Base-by-base conservation (phyloP, 2,888 invertebrate species). In the Yponomeuta evonymella region DNA sequence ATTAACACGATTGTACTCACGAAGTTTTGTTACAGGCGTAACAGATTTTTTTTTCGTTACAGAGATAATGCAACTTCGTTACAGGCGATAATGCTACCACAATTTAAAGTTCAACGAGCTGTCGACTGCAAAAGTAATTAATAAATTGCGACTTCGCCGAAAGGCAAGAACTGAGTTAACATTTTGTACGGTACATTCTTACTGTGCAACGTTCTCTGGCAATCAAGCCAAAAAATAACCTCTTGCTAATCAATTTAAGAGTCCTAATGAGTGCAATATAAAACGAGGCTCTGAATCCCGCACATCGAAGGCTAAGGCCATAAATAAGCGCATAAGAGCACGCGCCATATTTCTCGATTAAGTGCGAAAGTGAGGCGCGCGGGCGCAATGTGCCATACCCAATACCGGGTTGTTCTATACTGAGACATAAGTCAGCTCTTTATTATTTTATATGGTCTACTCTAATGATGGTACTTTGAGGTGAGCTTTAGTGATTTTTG, bases 301-400 rank as follows among this genome's bases (percentile, higher is more conserved):
- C 62, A 68, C 74, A 80, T 79, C 78, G 82, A 81, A 83, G 84
- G 84, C 81, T 81, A 78, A 73, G 75, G 86, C 80, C 84, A 90
- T 91, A 90, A 91, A 91, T 91, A 91, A 87, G 86, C 86, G 89
- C 85, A 88, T 89, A 89, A 90, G 88, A 85, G 86, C 88, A 84
- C 83, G 84, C 84, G 87, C 91, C 90, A 91, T 91, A 91, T 91
- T 90, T 91, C 90, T 90, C 89, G 91, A 91, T 91, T 91, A 91
- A 89, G 88, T 89, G 89, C 90, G 86, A 90, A 90, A 88, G 90
- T 88, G 86, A 78, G 87, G 87, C 86, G 75, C 75, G 72, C 76
- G 68, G 72, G 70, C 70, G 75, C 72, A 65, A 69, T 68, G 73
- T 75, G 78, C 73, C 71, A 70, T 65, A 65, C 65, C 65, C 33